A percentile compares a stretch with the other conserved stretches of the same genome.
Evolutionary conservation across 2,113 vertebrate species (phyloP).

Genomic region (Neolamprologus hecqui): DNA sequence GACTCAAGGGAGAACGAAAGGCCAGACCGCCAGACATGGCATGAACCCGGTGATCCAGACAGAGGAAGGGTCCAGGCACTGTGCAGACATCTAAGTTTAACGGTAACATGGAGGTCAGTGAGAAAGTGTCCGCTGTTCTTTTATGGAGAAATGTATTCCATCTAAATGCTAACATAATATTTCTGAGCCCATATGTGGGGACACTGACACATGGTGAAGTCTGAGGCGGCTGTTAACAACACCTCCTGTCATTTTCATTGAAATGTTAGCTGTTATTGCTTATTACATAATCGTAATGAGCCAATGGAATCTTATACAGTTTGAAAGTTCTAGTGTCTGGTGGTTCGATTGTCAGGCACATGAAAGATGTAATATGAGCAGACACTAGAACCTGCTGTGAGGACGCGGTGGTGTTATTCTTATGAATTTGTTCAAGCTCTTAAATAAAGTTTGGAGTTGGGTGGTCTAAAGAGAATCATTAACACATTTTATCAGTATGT

Average conservation of each 20-base stretch:
- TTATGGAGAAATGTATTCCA: background rate
- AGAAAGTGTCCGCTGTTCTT: background rate
- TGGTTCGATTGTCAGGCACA: background rate
- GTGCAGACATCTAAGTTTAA: background rate
- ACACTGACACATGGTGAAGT: background rate
- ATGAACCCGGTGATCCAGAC: constrained; percentile 22
- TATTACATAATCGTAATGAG: background rate
- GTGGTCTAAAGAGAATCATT: background rate
- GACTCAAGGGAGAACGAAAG: constrained; percentile 25
- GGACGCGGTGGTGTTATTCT: background rate
- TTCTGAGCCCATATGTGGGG: background rate
- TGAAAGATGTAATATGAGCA: background rate
- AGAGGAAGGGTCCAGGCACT: constrained; percentile 1
- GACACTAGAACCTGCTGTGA: background rate
- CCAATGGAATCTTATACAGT: background rate
- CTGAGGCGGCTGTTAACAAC: background rate
- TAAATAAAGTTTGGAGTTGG: background rate
- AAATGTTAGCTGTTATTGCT: background rate
- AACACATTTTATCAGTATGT: background rate
- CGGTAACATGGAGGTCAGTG: background rate
- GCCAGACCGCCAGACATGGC: constrained; percentile 29
- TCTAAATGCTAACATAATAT: background rate
- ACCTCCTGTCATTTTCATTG: background rate
- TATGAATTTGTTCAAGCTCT: background rate
- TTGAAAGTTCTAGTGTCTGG: background rate